Percentiles rank a stretch among this genome's conserved stretches.
Conservation (phyloP, 1,140 invertebrate species). For the Calliopsis andreniformis region DNA sequence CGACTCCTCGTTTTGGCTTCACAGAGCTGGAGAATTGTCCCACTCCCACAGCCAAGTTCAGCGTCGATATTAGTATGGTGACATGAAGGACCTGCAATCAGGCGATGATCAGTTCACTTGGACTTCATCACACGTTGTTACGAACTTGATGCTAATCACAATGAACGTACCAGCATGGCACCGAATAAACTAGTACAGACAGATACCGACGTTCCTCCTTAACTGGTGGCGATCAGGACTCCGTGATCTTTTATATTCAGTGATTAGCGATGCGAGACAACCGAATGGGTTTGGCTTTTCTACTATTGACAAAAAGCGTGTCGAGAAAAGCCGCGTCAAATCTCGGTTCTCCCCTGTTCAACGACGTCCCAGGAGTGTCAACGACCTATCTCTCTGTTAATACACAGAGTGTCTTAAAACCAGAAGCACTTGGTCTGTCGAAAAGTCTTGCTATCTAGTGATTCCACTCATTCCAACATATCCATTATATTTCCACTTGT, state of each 20-base stretch:
- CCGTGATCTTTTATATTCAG: constrained; percentile 79
- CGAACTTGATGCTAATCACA: no score
- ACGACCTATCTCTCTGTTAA: constrained; percentile 58
- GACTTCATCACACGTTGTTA: no score
- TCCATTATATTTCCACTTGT: no score
- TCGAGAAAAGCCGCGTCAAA: constrained; percentile 75
- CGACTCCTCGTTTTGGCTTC: constrained; percentile 24
- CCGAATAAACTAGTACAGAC: constrained; percentile 63
- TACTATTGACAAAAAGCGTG: constrained; percentile 78
- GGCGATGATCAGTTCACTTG: background rate
- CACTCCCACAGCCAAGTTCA: background rate
- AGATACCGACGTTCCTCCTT: constrained; percentile 70
- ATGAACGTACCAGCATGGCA: constrained; percentile 76
- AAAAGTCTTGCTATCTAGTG: no score
- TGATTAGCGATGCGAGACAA: constrained; percentile 77
- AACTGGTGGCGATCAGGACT: constrained; percentile 72
- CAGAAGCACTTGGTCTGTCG: background rate
- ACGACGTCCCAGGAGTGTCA: constrained; percentile 56
- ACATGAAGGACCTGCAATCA: constrained; percentile 11
- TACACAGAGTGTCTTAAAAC: background rate
- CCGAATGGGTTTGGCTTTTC: constrained; percentile 78
- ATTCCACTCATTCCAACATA: background rate
- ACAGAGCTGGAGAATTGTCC: background rate
- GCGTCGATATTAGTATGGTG: background rate
- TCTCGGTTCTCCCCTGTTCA: constrained; percentile 70